Percentiles rank a stretch among this genome's conserved stretches.
phyloP scores from a whole-genome alignment of 2,797 vertebrate genomes.

The Sebastes itinus region DNA sequence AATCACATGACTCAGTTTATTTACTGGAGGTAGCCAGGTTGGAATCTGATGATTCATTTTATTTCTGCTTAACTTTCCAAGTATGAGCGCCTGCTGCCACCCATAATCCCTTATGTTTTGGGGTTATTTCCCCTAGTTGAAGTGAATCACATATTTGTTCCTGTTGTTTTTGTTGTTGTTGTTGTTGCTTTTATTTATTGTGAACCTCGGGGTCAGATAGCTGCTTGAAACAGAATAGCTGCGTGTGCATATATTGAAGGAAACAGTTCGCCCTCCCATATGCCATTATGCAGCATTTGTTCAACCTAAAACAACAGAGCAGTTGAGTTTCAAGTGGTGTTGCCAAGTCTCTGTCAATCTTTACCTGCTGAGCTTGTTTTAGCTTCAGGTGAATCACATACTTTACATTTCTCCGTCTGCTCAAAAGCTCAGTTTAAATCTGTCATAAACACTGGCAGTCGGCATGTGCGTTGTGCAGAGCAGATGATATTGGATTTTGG shows the following conservation, averaged over 20 bases:
- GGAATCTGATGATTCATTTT: background rate
- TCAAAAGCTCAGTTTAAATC: slow-evolving; percentile 44
- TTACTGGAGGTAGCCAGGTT: background rate
- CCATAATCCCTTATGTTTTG: background rate
- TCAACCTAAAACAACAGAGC: background rate
- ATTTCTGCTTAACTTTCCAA: background rate
- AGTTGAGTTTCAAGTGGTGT: background rate
- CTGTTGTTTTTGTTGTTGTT: background rate
- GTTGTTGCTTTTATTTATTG: background rate
- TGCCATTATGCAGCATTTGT: background rate
- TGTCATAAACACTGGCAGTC: slow-evolving; percentile 16
- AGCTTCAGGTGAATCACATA: slow-evolving; percentile 58
- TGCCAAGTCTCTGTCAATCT: slow-evolving; percentile 18
- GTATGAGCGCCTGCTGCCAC: background rate
- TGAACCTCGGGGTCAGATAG: background rate
- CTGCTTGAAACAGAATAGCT: background rate
- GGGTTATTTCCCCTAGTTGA: background rate
- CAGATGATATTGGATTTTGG: slow-evolving; percentile 39
- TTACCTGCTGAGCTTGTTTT: slow-evolving; percentile 28
- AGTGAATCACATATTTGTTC: background rate
- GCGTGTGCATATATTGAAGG: background rate
- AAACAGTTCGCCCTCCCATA: background rate
- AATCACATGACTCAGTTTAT: background rate
- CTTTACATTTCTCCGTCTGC: slow-evolving; percentile 47
- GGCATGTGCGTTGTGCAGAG: slow-evolving; percentile 4